Percentiles rank a stretch among this genome's conserved stretches.
These are phyloP conservation scores for Drosophila robusta DNA, from an alignment of 2,888 invertebrate species.

Conservation along the genomic window DNA sequence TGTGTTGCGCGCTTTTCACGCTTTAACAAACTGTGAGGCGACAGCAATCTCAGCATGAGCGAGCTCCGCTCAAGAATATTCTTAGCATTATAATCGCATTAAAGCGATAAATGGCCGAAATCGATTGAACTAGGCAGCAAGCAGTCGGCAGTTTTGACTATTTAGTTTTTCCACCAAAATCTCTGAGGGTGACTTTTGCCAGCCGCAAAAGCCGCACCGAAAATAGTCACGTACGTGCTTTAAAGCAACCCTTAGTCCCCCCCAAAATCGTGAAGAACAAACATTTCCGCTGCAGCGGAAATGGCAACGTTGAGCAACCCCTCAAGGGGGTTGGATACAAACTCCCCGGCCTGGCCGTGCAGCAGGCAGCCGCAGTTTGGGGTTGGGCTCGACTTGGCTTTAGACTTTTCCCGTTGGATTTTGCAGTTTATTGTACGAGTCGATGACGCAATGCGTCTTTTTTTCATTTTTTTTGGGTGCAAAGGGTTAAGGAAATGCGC, in stretches of 20 bases:
- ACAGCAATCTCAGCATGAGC: conserved; percentile 59
- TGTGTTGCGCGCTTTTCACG: conserved; percentile 63
- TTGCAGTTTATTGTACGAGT: conserved; percentile 48
- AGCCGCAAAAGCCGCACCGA: conserved; percentile 38
- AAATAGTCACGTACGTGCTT: conserved; percentile 67
- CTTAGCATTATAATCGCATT: conserved; percentile 78
- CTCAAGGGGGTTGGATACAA: conserved; percentile 27
- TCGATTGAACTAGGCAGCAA: conserved; percentile 58
- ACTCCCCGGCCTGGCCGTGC: conserved; percentile 13
- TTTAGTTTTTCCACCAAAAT: conserved; percentile 61
- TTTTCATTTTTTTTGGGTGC: conserved; percentile 5
- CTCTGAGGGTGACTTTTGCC: conserved; percentile 69
- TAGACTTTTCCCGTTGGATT: conserved; percentile 10
- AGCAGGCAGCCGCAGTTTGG: conserved; percentile 14
- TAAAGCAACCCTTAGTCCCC: conserved; percentile 71
- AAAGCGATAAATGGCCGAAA: conserved; percentile 74
- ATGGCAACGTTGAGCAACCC: conserved; percentile 39
- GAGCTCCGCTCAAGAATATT: conserved; percentile 50
- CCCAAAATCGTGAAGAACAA: background rate
- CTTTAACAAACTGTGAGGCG: conserved; percentile 61
- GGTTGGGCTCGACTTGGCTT: conserved; percentile 29
- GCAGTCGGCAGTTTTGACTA: conserved; percentile 68
- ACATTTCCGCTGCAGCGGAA: conserved; percentile 72
- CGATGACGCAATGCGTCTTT: conserved; percentile 65
- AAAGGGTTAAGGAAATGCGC: conserved; percentile 62